Base-by-base conservation (phyloP, 2,888 invertebrate genomes). In the Platycheirus rosarum region DNA sequence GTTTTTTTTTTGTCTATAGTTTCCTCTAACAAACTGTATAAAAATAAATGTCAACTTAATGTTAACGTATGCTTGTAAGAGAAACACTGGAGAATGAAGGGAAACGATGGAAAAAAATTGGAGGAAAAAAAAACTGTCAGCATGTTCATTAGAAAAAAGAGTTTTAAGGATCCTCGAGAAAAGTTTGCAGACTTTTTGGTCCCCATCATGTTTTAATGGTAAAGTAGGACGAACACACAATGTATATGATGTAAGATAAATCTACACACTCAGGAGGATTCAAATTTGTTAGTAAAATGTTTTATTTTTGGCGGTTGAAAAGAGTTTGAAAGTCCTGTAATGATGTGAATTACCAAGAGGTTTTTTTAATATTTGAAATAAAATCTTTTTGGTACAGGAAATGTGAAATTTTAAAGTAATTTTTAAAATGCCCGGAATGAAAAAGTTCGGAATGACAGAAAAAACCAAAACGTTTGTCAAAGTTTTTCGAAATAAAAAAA, bases 41-140 rank as follows among this genome's bases (percentile, higher is more conserved):
- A 42, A 53, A 66, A 68, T 68, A 73, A 79, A 73, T 42, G 78
- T 69, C 78, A 79, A 63, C 68, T 79, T 68, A 74, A 55, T 48
- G 68, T 68, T 74, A 68, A 79, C 78, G 55, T 74, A 32, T 79
- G 62, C 29, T 40, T 48, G 60, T 46, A 62, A 51, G 1, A 9
- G 29, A 44, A 44, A 49, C 37, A 4, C 53, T 37, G 29, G 9
- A 29, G 44, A 18, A 23, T 55, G 20, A 37, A 16, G n/a, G 20
- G 7, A 53, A 11, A 35, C n/a, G n/a, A n/a, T n/a, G n/a, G n/a
- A n/a, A n/a, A n/a, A n/a, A n/a, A n/a, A n/a, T n/a, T n/a, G n/a
- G n/a, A 18, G 20, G 35, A 13, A 37, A 51, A 26, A 9, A 37
- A 32, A 40, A 48, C 51, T 69, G 75, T 68, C 75, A 76, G 51